Evolutionary conservation across 1,140 invertebrate genomes (phyloP), one percentile per base, ranked within the genome.

Genomic region (Eulimnadia texana): DNA sequence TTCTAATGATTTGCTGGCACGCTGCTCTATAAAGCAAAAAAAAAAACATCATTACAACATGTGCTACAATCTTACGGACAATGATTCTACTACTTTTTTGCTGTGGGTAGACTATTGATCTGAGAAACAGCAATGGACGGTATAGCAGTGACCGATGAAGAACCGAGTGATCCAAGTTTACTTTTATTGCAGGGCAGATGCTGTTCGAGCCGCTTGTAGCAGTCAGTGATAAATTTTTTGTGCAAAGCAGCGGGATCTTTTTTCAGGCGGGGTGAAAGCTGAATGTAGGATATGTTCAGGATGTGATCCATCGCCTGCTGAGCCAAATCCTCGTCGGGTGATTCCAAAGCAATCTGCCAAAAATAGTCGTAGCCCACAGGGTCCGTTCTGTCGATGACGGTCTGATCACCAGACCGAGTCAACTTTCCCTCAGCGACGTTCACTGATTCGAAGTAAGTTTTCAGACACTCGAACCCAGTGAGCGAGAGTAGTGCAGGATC

Each of bases 301-400:
- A 79, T 68, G 42, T 77, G 68, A 29, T 73, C 68, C 54, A 78
- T 78, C 13, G 75, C 75, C 29, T 69, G 64, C 53, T 75, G 69
- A 27, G 77, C 76, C 28, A 80, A 74, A 3, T 68, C 65, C 52
- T 77, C 74, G 53, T 76, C 70, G 19, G 66, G 67, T 28, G 72
- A 73, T 59, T 76, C 73, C 3, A 78, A 69, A 64, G 77, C 76
- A 25, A 79, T 68, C 65, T 76, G 71, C 78, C 78, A 80, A 23
- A 79, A 70, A 63, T 74, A 78, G 50, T 78, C 77, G 55, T 76
- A 56, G 20, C 78, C 78, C 59, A 75, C 64, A 6, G 76, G 69
- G 10, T 78, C 77, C 33, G 70, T 60, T 58, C 74, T 76, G 63
- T 78, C 77, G n/a, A 78, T 74, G 62, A 62, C 58, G 11, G 49